Conservation (phyloP, 2,113 vertebrate species). For the Antigone vipio region DNA sequence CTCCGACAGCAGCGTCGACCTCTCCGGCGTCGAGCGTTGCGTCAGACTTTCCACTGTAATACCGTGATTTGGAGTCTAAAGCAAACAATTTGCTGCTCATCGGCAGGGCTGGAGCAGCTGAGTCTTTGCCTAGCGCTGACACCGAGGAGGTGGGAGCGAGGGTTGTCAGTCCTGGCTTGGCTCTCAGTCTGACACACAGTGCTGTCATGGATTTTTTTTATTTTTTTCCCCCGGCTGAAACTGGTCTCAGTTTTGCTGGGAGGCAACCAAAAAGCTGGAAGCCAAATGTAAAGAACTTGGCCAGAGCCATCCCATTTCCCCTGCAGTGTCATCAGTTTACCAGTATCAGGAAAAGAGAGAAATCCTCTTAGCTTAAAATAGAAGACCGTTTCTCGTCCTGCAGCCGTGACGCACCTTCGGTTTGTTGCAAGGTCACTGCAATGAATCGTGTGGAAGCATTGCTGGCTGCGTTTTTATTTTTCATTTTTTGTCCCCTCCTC, state of each 20-base stretch:
- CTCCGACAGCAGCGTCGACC: fast-evolving
- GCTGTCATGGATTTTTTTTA: neutral
- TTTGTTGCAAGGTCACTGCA: neutral
- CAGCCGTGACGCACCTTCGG: fast-evolving
- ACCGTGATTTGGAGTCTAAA: neutral
- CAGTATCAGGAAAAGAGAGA: neutral
- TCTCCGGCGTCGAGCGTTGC: neutral
- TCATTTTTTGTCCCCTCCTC: neutral
- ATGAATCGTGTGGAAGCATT: neutral
- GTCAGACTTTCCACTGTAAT: neutral
- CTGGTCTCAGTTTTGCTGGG: neutral
- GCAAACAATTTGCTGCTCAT: neutral
- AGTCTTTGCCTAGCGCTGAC: neutral
- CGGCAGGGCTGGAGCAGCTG: neutral
- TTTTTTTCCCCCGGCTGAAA: neutral
- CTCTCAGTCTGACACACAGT: neutral
- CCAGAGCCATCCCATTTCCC: neutral
- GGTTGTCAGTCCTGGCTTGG: too few relatives aligned
- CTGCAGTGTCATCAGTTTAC: neutral
- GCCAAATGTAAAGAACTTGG: neutral
- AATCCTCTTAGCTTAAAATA: neutral
- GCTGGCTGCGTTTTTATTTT: neutral
- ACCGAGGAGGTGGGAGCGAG: neutral
- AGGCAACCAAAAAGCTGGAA: neutral
- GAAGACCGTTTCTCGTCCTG: neutral